Evolutionary conservation across 1,140 invertebrate genomes (phyloP), one percentile per base, ranked within the genome.

Genomic region (Solenopsis invicta): DNA sequence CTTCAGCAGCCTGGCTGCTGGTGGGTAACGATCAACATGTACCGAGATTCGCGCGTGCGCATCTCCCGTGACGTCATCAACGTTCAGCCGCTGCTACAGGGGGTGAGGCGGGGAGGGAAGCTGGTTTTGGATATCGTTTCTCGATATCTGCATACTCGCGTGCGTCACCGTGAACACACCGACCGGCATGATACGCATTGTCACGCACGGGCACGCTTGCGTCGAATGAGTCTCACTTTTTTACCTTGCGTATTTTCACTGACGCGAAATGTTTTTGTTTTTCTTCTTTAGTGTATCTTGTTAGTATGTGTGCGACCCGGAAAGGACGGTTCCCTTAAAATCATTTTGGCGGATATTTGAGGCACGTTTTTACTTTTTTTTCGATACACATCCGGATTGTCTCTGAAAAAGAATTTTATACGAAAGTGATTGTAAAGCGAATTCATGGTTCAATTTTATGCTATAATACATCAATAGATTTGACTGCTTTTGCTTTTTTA

Each of bases 1-100:
- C 85, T 54, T 85, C 62, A 67, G 41, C 72, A 78, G 59, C 41
- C 13, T 45, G 12, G 50, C 50, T 67, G 88, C 59, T 64, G 77
- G 88, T 89, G 77, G 85, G 81, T 93, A 92, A 93, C 92, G 92
- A 92, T 92, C 89, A 93, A 93, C 92, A 90, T 87, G 91, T 92
- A 90, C 64, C 62, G 18, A 66, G 52, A 89, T 77, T 52, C 71
- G 89, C 91, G 91, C 91, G 61, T 88, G 91, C 91, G 91, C 86
- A 69, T 34, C 66, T 18, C 48, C 52, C 34, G 37, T 91, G 89
- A 92, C 89, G 91, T 92, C 91, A 91, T 48, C 45, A 72, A 86
- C 64, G 82, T 78, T 89, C 59, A 9, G 61, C 77, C 69, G n/a
- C 34, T 34, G 13, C 48, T 85, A 13, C 29, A 48, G 37, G 62